Evolutionary conservation across 2,888 invertebrate species (phyloP), one percentile per base, ranked within the genome.

Genomic region (Steinernema carpocapsae): DNA sequence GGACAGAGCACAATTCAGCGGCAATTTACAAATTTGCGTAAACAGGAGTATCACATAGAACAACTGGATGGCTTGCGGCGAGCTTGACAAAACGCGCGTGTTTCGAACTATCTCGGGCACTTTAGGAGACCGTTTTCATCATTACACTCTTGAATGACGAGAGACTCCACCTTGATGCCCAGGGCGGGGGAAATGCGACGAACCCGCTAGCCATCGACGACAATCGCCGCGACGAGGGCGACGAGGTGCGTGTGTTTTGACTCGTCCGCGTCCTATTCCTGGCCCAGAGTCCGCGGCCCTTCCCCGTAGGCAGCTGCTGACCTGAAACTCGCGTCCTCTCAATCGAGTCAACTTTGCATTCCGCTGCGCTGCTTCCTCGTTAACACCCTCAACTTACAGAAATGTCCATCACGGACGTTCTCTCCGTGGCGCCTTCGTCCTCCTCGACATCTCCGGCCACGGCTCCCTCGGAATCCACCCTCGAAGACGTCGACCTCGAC

Each of bases 381-480:
- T 7, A 14, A 64, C 64, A 17, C 32, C 64, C 64, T 56, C 56
- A 26, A 19, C 17, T 64, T 64, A 29, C 64, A 64, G 64, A 29
- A 32, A 64, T 64, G 64, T 64, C 64, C 64, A 64, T 64, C 64
- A 64, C 64, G 64, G 64, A 64, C 64, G 64, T 64, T n/a, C 64
- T 64, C 64, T 64, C 64, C 64, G 64, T 64, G 26, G 64, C 64
- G 32, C 26, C 64, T 29, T 64, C 64, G 32, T 64, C 64, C 32
- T n/a, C 48, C 48, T 48, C 48, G 19, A 48, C 48, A 14, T 4
- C 17, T 17, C n/a, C 29, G 22, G 24, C 56, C 2, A 24, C 4
- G 56, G 22, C 56, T 24, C 17, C 29, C 19, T 29, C 64, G 64
- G 64, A 64, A 17, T 64, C 64, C 1, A 29, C 64, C 6, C 64